Percentiles rank a stretch among this genome's conserved stretches.
Conservation (phyloP, 2,113 vertebrate genomes). For the Castor canadensis region DNA sequence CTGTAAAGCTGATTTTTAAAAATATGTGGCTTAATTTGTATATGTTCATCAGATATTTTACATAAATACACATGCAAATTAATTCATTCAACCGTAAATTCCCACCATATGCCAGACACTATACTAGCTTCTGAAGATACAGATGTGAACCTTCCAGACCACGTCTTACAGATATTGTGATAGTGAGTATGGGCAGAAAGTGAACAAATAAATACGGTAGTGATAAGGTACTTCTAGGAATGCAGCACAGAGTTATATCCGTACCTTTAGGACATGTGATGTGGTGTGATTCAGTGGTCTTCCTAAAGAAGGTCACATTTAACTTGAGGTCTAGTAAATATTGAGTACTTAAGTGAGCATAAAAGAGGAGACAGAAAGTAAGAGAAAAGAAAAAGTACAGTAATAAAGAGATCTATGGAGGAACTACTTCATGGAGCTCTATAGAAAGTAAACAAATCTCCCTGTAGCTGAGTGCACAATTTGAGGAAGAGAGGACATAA, state of each 20-base stretch:
- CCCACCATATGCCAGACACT: background rate
- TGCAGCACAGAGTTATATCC: background rate
- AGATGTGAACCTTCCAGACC: background rate
- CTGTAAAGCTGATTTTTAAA: background rate
- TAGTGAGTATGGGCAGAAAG: background rate
- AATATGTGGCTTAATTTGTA: background rate
- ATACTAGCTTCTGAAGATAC: background rate
- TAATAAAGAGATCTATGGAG: background rate
- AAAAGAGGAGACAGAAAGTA: background rate
- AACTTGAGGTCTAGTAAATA: background rate
- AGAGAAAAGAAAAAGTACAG: background rate
- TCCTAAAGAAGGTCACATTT: background rate
- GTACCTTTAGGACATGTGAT: background rate
- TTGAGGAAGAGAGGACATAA: background rate
- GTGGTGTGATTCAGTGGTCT: background rate
- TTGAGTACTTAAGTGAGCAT: background rate
- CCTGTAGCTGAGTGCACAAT: background rate
- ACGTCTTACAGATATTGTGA: background rate
- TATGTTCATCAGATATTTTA: background rate
- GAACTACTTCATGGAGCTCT: background rate
- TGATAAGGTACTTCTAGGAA: background rate
- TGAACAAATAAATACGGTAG: background rate
- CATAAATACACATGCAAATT: background rate
- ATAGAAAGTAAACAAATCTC: background rate
- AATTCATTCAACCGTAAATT: background rate